Evolutionary conservation across 2,797 vertebrate genomes (phyloP).

Genomic region (Argyrosomus regius): DNA sequence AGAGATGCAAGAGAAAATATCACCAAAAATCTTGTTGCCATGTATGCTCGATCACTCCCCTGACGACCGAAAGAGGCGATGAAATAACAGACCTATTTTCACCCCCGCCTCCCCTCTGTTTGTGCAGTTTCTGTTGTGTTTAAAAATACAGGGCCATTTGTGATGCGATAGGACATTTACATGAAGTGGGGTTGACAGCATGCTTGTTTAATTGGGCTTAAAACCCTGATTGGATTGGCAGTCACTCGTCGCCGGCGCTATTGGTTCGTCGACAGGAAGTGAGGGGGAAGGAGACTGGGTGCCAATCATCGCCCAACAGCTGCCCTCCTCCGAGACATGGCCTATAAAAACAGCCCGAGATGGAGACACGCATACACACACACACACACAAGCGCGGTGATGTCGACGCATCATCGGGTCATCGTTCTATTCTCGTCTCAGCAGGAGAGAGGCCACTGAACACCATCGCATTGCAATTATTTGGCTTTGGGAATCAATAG

Average conservation of each 20-base stretch:
- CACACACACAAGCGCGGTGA: constrained; percentile 7
- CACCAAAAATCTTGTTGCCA: constrained; percentile 11
- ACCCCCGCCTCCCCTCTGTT: not conserved
- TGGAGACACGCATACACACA: constrained; percentile 34
- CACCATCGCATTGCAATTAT: constrained; percentile 58
- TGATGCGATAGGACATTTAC: constrained; percentile 17
- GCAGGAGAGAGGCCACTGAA: constrained; percentile 44
- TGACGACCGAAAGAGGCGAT: not conserved
- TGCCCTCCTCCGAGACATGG: constrained; percentile 76
- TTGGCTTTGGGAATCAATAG: constrained; percentile 66
- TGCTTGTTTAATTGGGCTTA: constrained; percentile 39
- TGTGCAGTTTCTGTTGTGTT: not conserved
- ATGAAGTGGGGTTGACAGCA: constrained; percentile 32
- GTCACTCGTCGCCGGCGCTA: constrained; percentile 21
- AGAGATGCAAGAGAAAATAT: constrained; percentile 38
- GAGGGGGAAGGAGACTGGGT: constrained; percentile 46
- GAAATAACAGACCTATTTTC: constrained; percentile 31
- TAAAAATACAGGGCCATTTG: not conserved
- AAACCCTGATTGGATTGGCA: constrained; percentile 51
- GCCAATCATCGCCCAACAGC: constrained; percentile 74
- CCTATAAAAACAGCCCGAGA: constrained; percentile 75
- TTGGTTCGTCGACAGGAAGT: constrained; percentile 55
- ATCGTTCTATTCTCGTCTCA: constrained; percentile 72
- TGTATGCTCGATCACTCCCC: constrained; percentile 4
- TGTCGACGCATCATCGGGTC: constrained; percentile 64